Percentiles rank a stretch among this genome's conserved stretches.
phyloP scores from a whole-genome alignment of 2,113 vertebrate genomes.

The Todiramphus chloris region DNA sequence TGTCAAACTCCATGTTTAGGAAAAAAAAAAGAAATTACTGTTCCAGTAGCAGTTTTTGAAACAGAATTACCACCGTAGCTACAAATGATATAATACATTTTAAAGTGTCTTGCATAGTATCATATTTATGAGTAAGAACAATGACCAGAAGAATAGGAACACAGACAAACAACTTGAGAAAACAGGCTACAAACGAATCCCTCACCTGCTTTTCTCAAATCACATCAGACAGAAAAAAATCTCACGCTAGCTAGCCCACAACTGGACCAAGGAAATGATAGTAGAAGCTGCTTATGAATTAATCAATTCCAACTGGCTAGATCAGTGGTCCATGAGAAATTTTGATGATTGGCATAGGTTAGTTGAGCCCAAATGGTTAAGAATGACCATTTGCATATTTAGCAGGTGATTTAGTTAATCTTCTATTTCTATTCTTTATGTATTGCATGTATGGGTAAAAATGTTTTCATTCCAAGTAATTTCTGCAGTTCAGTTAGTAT shows the following conservation, averaged over 20 bases:
- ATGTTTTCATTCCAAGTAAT: background rate
- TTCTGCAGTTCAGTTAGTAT: background rate
- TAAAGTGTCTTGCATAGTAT: background rate
- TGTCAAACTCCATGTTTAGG: accelerated
- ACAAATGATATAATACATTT: background rate
- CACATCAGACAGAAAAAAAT: background rate
- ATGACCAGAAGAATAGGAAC: background rate
- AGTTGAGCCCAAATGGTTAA: background rate
- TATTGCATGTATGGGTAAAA: background rate
- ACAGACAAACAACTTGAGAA: background rate
- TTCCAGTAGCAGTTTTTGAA: background rate
- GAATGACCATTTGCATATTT: background rate
- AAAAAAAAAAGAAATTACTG: background rate
- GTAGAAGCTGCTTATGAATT: background rate
- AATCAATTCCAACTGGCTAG: background rate
- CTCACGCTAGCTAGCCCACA: background rate
- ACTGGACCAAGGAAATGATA: background rate
- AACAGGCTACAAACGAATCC: background rate
- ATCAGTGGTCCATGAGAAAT: background rate
- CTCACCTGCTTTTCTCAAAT: background rate
- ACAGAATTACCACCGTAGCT: background rate
- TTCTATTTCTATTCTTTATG: background rate
- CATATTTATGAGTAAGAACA: background rate
- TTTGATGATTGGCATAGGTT: background rate
- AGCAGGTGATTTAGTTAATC: background rate